These are phyloP conservation scores for Rostratula benghalensis DNA, from an alignment of 2,113 vertebrate genomes.

Conservation along the genomic window DNA sequence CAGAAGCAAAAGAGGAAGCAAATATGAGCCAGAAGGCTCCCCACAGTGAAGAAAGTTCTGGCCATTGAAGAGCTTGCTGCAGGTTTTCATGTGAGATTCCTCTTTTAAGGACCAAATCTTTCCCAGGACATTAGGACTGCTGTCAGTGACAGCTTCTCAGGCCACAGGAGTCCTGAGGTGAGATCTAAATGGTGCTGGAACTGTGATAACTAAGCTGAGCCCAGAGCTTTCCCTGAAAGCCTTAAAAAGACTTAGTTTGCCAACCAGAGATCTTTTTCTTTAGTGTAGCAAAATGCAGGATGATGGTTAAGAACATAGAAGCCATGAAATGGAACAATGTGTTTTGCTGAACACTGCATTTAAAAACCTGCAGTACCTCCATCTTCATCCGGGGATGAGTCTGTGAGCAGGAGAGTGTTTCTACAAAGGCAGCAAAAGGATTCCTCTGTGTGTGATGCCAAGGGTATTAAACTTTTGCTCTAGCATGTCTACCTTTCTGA, in stretches of 20 bases:
- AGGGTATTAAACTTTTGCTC: neutral
- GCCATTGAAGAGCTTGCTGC: accelerated
- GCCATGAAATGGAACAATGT: neutral
- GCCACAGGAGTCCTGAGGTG: neutral
- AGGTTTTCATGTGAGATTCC: neutral
- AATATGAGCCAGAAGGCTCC: neutral
- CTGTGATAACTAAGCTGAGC: neutral
- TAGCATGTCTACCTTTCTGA: neutral
- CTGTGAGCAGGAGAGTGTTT: neutral
- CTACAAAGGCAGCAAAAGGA: neutral
- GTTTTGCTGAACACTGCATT: neutral
- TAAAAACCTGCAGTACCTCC: neutral
- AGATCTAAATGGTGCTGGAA: neutral
- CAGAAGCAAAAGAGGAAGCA: neutral
- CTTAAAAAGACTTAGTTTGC: neutral
- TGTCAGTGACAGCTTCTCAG: neutral
- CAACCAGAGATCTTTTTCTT: neutral
- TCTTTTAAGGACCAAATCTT: neutral
- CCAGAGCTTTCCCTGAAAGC: neutral
- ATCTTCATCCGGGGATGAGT: neutral
- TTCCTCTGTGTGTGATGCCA: neutral
- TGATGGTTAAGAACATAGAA: neutral
- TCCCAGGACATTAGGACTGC: neutral
- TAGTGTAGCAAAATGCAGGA: neutral
- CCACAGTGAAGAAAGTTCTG: neutral